These are phyloP conservation scores for Gallinago paraguaiae DNA, from an alignment of 2,113 vertebrate species.

Conservation along the genomic window DNA sequence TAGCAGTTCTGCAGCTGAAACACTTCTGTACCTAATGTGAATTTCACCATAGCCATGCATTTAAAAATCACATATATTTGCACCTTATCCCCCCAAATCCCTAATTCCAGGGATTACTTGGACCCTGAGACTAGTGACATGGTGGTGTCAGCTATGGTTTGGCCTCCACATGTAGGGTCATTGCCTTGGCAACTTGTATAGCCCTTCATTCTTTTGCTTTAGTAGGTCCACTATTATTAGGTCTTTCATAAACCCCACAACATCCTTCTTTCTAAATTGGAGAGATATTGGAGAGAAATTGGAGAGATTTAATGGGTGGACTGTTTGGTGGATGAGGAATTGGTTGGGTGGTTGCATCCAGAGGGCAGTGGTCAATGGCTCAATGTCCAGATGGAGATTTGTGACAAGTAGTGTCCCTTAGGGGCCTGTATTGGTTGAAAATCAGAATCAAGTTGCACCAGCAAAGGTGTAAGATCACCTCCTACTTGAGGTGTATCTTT, in stretches of 20 bases:
- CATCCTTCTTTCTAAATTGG: background rate
- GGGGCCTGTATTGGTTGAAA: background rate
- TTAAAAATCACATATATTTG: background rate
- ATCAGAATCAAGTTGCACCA: background rate
- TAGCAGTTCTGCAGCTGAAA: background rate
- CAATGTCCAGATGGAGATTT: background rate
- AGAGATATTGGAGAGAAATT: background rate
- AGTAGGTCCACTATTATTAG: background rate
- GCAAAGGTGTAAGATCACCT: background rate
- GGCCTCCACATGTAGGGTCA: rapidly evolving
- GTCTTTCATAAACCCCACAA: background rate
- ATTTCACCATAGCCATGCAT: background rate
- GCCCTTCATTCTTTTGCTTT: background rate
- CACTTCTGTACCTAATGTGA: background rate
- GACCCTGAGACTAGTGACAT: background rate
- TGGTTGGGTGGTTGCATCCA: background rate
- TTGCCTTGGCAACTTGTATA: background rate
- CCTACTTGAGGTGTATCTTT: background rate
- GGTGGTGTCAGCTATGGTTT: background rate
- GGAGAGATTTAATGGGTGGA: background rate
- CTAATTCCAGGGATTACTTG: background rate
- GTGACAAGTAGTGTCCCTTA: background rate
- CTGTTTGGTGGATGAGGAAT: background rate
- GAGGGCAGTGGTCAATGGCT: background rate
- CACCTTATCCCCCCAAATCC: background rate